Evolutionary conservation across 2,113 vertebrate genomes (phyloP).

Genomic region (Phaethornis superciliosus): DNA sequence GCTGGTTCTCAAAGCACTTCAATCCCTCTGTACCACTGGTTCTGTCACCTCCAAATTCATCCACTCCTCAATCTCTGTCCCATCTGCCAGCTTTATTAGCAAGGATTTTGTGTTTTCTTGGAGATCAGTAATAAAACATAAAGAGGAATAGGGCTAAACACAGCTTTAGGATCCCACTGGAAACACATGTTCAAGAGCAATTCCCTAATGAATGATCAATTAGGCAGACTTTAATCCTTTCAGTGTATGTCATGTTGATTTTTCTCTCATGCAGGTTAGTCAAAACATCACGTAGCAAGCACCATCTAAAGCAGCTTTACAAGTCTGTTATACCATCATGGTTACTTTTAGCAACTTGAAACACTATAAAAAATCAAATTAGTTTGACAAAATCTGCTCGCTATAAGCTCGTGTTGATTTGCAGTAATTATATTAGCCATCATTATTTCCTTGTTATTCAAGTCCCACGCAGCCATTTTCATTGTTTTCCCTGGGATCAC

Average conservation of each 20-base stretch:
- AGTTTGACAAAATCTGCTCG: slow-evolving; percentile 42
- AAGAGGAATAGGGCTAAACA: neutral
- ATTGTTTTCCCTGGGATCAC: slow-evolving; percentile 34
- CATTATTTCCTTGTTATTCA: slow-evolving; percentile 63
- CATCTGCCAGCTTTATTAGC: neutral
- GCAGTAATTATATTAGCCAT: slow-evolving; percentile 44
- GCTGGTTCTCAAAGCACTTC: neutral
- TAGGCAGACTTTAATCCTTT: slow-evolving; percentile 9
- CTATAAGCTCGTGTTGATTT: neutral
- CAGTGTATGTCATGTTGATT: slow-evolving; percentile 7
- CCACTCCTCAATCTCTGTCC: neutral
- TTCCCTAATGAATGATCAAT: slow-evolving; percentile 1
- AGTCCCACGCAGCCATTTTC: slow-evolving; percentile 36
- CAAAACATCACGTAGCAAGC: neutral
- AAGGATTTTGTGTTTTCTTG: neutral
- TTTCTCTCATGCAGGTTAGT: slow-evolving; percentile 27
- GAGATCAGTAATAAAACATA: neutral
- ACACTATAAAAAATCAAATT: slow-evolving; percentile 45
- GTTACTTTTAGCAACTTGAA: slow-evolving; percentile 52
- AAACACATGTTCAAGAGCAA: neutral
- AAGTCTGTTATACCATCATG: slow-evolving; percentile 31
- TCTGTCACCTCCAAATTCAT: neutral
- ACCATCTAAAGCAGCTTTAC: neutral
- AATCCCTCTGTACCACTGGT: neutral
- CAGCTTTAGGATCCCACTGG: neutral